Evolutionary conservation across 2,797 vertebrate genomes (phyloP), one percentile per base, ranked within the genome.

Genomic region (Dipus sagitta): DNA sequence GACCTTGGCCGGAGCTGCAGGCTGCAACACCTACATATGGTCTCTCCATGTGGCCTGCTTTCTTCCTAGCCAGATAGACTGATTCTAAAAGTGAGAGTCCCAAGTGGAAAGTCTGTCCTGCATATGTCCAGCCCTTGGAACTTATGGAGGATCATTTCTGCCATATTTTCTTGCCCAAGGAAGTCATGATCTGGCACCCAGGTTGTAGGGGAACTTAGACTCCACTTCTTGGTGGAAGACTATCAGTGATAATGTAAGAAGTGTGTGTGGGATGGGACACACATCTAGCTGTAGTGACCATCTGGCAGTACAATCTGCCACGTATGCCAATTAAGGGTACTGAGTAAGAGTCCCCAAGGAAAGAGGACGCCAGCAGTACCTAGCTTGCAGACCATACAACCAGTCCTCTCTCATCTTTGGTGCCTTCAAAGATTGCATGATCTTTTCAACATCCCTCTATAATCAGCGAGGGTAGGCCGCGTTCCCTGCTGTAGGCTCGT

Each of bases 1-100:
- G 91, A 68, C 52, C 74, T 92, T 90, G 60, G 85, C 60, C 81
- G 23, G 80, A 75, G 58, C 32, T 85, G 14, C 68, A 94, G 94
- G 74, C 78, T 90, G n/a, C 58, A 79, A n/a, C 28, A 79, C 67
- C 78, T 84, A 88, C 72, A 84, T 70, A 67, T 42, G 78, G 85
- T 47, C n/a, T 80, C 38, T 92, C 54, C 62, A n/a, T 79, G n/a
- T 85, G 38, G 75, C 89, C 32, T 72, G 47, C 86, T 47, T 91
- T 86, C 58, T 80, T 93, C 47, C 58, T 79, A 83, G 77, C 32
- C 38, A 30, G 47, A 75, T 42, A 30, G 58, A 42, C 70, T 68
- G 38, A 17, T 89, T 91, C 77, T 90, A 71, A 90, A 54, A 92
- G 34, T 24, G 38, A 86, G 64, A 89, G 88, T 62, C 60, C 12